These are phyloP conservation scores for Charanyca ferruginea DNA, from an alignment of 2,888 invertebrate genomes.

Conservation along the genomic window DNA sequence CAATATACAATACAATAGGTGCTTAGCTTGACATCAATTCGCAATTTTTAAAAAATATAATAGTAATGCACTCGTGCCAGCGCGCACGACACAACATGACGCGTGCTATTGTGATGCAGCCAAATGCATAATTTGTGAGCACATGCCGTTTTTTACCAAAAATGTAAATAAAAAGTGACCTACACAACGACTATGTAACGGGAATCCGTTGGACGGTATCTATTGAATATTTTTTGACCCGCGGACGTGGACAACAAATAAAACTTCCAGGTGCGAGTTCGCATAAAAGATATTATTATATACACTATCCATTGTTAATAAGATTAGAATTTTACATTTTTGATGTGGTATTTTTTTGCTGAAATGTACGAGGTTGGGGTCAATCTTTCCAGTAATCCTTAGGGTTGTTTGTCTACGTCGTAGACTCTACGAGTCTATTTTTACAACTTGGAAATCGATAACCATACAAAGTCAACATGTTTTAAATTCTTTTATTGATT, in stretches of 20 bases:
- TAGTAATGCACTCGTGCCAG: constrained; percentile 80
- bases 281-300: constrained; percentile 80
- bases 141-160: constrained; percentile 86
- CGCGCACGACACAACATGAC: constrained; percentile 66
- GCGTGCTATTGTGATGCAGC: constrained; percentile 85
- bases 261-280: constrained; percentile 86
- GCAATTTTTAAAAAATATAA: constrained; percentile 82
- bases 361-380: constrained; percentile 55
- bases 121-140: constrained; percentile 90
- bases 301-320: constrained; percentile 68
- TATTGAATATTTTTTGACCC: constrained; percentile 88
- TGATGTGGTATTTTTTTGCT: constrained; percentile 57
- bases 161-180: constrained; percentile 86
- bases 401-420: constrained; percentile 11
- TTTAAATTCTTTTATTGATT: neutral
- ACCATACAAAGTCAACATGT: neutral
- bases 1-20: constrained; percentile 75
- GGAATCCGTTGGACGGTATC: constrained; percentile 84
- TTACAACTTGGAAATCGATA: constrained; percentile 4
- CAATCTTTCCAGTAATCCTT: constrained; percentile 33
- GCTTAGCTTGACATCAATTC: constrained; percentile 82
- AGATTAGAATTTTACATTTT: constrained; percentile 64
- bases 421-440: constrained; percentile 5
- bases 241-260: constrained; percentile 83
- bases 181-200: constrained; percentile 83